phyloP scores from a whole-genome alignment of 2,113 vertebrate genomes.

The Semicossyphus pulcher region DNA sequence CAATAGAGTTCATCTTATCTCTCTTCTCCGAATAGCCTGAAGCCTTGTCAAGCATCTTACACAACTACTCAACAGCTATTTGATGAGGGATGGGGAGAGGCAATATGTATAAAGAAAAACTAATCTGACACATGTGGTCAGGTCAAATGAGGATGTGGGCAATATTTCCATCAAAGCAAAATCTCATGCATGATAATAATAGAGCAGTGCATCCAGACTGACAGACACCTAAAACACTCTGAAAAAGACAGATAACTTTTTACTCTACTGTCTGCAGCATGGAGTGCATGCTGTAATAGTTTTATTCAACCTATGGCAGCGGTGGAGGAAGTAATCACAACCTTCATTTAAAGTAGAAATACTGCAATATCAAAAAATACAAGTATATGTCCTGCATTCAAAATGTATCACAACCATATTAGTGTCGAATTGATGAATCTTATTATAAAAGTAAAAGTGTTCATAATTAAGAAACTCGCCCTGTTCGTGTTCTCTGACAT shows the following conservation, averaged over 20 bases:
- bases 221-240: background rate
- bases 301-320: background rate
- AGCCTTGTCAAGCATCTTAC: conserved; percentile 19
- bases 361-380: background rate
- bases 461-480: too few relatives aligned
- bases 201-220: background rate
- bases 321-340: background rate
- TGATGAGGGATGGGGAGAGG: conserved; percentile 32
- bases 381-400: background rate
- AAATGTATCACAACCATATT: too few relatives aligned
- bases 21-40: conserved; percentile 27
- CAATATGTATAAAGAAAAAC: conserved; percentile 7
- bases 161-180: conserved; percentile 21
- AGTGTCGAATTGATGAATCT: too few relatives aligned
- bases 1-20: conserved; percentile 43
- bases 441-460: too few relatives aligned
- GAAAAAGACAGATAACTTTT: too few relatives aligned
- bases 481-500: too few relatives aligned
- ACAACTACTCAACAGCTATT: conserved; percentile 24
- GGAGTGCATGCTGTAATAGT: background rate
- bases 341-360: background rate
- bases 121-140: background rate
- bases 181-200: background rate
- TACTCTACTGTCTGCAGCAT: background rate
- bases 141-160: conserved; percentile 10